phyloP scores from a whole-genome alignment of 2,113 vertebrate genomes.

The Verasper variegatus region DNA sequence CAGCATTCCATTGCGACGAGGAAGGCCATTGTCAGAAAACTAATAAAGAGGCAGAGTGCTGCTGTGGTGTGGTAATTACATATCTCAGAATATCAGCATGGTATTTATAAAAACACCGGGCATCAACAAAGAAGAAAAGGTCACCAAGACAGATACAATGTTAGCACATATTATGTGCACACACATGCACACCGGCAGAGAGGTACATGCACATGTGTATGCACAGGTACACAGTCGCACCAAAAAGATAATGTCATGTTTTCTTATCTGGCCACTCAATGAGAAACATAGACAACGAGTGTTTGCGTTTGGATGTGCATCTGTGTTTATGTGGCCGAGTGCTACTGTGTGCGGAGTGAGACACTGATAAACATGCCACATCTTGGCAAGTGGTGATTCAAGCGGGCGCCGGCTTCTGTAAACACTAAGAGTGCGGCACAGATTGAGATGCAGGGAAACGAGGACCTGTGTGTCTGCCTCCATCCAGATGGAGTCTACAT shows the following conservation, averaged over 20 bases:
- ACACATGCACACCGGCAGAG: not conserved
- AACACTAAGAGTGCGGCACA: slow-evolving; percentile 60
- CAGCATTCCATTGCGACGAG: slow-evolving; percentile 31
- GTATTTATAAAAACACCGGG: slow-evolving; percentile 76
- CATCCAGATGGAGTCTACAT: slow-evolving; percentile 67
- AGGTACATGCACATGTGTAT: not conserved
- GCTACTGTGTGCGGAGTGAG: slow-evolving; percentile 37
- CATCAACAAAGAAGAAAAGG: slow-evolving; percentile 79
- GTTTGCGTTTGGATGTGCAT: slow-evolving; percentile 52
- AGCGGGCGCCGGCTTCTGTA: slow-evolving; percentile 47
- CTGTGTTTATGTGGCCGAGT: slow-evolving; percentile 40
- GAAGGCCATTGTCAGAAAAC: slow-evolving; percentile 75
- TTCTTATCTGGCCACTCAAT: slow-evolving; percentile 69
- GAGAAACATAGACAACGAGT: slow-evolving; percentile 50
- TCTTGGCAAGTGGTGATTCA: slow-evolving; percentile 66
- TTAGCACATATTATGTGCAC: slow-evolving; percentile 49
- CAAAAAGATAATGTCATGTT: slow-evolving; percentile 70
- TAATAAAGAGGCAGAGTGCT: slow-evolving; percentile 76
- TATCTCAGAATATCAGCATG: slow-evolving; percentile 71
- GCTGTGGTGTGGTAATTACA: slow-evolving; percentile 79
- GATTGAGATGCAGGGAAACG: slow-evolving; percentile 63
- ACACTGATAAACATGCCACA: slow-evolving; percentile 68
- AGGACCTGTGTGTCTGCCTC: slow-evolving; percentile 60
- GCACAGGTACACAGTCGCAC: slow-evolving; percentile 26
- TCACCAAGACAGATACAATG: slow-evolving; percentile 68